Evolutionary conservation across 2,113 vertebrate genomes (phyloP).

Genomic region (Leptocoma aspasia): DNA sequence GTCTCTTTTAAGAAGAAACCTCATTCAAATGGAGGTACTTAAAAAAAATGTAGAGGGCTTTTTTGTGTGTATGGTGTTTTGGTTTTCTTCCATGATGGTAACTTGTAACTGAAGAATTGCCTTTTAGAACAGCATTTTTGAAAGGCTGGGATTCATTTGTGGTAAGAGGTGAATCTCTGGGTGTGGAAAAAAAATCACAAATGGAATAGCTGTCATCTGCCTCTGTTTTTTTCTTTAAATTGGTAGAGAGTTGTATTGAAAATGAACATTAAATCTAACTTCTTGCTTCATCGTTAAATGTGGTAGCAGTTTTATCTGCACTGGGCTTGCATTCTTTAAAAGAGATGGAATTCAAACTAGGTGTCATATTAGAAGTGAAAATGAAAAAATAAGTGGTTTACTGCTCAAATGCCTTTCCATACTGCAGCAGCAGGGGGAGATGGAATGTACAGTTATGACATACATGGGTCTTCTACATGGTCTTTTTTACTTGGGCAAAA

Average conservation of each 20-base stretch:
- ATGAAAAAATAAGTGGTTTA: background rate
- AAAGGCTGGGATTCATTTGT: background rate
- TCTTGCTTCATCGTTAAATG: background rate
- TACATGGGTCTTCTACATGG: background rate
- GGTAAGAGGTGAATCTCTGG: background rate
- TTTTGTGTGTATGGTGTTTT: background rate
- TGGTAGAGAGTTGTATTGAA: background rate
- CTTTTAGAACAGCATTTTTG: background rate
- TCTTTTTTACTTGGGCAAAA: background rate
- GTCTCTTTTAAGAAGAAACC: slow-evolving; percentile 89
- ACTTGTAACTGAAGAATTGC: background rate
- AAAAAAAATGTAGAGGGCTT: background rate
- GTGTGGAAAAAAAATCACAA: background rate
- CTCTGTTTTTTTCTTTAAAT: background rate
- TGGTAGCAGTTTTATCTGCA: background rate
- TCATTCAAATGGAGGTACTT: slow-evolving; percentile 83
- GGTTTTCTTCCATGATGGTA: background rate
- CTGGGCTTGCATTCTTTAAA: background rate
- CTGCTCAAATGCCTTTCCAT: background rate
- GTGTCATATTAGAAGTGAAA: background rate
- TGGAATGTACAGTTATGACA: background rate
- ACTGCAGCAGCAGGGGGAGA: slow-evolving; percentile 6
- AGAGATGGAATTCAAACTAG: background rate
- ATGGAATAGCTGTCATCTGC: background rate
- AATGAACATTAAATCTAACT: background rate